Percentiles rank a stretch among this genome's conserved stretches.
Conservation (phyloP, 2,797 vertebrate species). For the Helostoma temminkii region DNA sequence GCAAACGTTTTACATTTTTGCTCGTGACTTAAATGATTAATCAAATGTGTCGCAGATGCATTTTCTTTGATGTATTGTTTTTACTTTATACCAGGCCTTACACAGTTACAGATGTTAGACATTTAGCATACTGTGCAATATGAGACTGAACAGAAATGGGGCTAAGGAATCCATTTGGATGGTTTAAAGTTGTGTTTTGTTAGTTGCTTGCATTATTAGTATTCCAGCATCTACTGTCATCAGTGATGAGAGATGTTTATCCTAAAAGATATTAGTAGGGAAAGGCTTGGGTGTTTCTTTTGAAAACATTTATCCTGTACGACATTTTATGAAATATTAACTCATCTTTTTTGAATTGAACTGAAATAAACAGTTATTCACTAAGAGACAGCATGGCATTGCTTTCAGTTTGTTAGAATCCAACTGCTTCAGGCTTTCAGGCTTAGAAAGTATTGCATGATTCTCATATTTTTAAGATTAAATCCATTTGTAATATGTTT, state of each 20-base stretch:
- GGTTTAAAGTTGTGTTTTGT: background rate
- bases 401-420: slow-evolving; percentile 12
- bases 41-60: too few species aligned
- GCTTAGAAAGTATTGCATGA: slow-evolving; percentile 13
- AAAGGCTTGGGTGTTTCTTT: background rate
- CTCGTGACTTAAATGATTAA: too few species aligned
- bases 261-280: background rate
- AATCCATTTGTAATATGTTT: slow-evolving; percentile 38
- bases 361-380: slow-evolving; percentile 4
- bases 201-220: background rate
- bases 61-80: too few species aligned
- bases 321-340: slow-evolving; percentile 29
- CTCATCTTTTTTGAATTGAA: slow-evolving; percentile 21
- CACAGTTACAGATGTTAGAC: too few species aligned
- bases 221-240: slow-evolving; percentile 11
- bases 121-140: background rate
- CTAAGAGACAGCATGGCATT: background rate
- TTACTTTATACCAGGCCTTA: too few species aligned
- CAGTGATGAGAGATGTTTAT: slow-evolving; percentile 20
- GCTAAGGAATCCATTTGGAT: background rate
- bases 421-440: slow-evolving; percentile 17
- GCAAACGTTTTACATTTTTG: background rate
- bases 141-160: background rate
- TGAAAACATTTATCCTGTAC: background rate
- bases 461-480: slow-evolving; percentile 12